phyloP scores from a whole-genome alignment of 2,797 vertebrate species.

The Lerista edwardsae region DNA sequence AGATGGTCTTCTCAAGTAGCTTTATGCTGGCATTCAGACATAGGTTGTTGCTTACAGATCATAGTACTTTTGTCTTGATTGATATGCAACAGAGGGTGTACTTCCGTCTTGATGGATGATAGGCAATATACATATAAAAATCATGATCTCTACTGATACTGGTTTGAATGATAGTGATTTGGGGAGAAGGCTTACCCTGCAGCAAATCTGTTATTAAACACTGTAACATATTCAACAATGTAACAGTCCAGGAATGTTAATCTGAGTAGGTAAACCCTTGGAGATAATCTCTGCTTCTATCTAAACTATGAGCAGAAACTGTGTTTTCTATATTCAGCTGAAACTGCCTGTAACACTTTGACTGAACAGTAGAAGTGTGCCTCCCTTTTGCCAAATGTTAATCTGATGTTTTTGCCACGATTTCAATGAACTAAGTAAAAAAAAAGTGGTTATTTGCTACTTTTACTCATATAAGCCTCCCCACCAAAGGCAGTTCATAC shows the following conservation, averaged over 20 bases:
- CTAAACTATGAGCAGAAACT: neutral
- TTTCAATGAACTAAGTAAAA: conserved; percentile 2
- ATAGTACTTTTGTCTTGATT: neutral
- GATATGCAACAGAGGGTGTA: conserved; percentile 6
- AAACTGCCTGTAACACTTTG: conserved; percentile 10
- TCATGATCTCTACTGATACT: neutral
- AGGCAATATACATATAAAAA: too few species aligned
- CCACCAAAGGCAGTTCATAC: conserved; percentile 58
- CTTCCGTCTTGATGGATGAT: too few species aligned
- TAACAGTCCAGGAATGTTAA: conserved; percentile 37
- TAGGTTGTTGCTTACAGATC: conserved; percentile 18
- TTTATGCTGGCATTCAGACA: neutral
- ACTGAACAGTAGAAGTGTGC: neutral
- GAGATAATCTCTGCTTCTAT: neutral
- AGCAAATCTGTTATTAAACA: neutral
- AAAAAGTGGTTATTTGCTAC: conserved; percentile 9
- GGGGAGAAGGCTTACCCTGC: conserved; percentile 33
- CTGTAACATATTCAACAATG: neutral
- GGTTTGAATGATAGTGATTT: neutral
- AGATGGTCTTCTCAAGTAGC: neutral
- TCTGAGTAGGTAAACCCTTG: conserved; percentile 1
- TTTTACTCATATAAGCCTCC: conserved; percentile 24
- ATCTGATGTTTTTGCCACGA: neutral
- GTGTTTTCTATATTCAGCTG: conserved; percentile 9
- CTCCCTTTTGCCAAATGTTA: conserved; percentile 61